phyloP scores from a whole-genome alignment of 2,888 invertebrate species.

The Fragum whitleyi region DNA sequence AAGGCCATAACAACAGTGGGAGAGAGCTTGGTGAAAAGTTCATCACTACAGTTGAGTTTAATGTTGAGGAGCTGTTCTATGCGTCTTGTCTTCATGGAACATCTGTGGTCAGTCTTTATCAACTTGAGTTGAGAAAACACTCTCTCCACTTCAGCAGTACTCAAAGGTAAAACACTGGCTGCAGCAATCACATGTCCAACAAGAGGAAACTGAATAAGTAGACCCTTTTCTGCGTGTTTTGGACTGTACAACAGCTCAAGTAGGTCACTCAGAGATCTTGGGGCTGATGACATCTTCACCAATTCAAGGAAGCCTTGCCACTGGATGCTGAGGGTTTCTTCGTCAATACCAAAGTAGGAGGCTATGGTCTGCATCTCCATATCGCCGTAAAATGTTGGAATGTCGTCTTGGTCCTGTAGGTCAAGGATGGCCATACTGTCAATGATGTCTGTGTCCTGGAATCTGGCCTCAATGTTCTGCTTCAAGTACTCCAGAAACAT shows the following conservation, averaged over 20 bases:
- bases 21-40: neutral
- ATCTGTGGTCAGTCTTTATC: slow-evolving; percentile 35
- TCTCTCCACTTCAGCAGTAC: no score
- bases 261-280: neutral
- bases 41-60: slow-evolving; percentile 35
- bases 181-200: no score
- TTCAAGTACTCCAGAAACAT: slow-evolving; percentile 22
- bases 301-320: no score
- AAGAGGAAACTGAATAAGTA: no score
- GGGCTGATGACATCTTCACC: no score
- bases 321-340: no score
- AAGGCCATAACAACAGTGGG: slow-evolving; percentile 14
- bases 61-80: slow-evolving; percentile 31
- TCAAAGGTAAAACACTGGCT: no score
- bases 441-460: no score
- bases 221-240: slow-evolving; percentile 1
- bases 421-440: slow-evolving; percentile 40
- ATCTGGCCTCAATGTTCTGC: no score
- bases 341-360: slow-evolving; percentile 25
- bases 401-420: slow-evolving; percentile 1
- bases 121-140: slow-evolving; percentile 30
- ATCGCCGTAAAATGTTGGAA: slow-evolving; percentile 32
- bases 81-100: no score
- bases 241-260: slow-evolving; percentile 13
- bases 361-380: slow-evolving; percentile 36